These are phyloP conservation scores for Melanostoma mellinum DNA, from an alignment of 2,888 invertebrate species.

Conservation along the genomic window DNA sequence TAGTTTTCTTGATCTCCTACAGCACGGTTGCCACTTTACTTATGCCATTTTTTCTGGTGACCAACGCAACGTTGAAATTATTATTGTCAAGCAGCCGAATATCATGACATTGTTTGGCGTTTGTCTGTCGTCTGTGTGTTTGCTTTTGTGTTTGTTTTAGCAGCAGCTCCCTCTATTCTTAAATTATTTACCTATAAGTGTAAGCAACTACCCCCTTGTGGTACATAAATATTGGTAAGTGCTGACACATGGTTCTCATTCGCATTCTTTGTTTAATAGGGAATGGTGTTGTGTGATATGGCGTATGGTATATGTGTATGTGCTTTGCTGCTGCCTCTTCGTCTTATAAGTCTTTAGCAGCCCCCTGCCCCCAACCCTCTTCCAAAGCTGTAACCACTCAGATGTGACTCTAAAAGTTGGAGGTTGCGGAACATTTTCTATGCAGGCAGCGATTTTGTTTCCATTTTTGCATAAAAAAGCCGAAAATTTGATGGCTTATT, in stretches of 20 bases:
- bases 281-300: no score
- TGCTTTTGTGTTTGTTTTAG: background rate
- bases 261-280: no score
- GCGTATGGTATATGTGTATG: background rate
- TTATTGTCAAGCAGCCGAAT: slow-evolving; percentile 2
- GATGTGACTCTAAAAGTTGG: slow-evolving; percentile 21
- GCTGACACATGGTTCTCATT: slow-evolving; percentile 40
- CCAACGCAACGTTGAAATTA: slow-evolving; percentile 15
- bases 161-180: slow-evolving; percentile 1
- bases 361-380: no score
- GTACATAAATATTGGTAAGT: slow-evolving; percentile 47
- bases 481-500: slow-evolving; percentile 60
- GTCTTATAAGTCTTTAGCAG: background rate
- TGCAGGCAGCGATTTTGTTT: slow-evolving; percentile 33
- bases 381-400: no score
- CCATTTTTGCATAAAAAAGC: slow-evolving; percentile 46
- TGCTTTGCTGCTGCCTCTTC: background rate
- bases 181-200: no score
- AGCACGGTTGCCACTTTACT: background rate
- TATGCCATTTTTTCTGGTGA: background rate
- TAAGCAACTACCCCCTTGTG: slow-evolving; percentile 51
- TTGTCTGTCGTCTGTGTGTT: background rate
- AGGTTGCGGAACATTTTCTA: slow-evolving; percentile 8
- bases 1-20: background rate
- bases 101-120: no score